Evolutionary conservation across 92 coral and sea anemone genomes (phyloP).

Genomic region (Galaxea fascicularis): DNA sequence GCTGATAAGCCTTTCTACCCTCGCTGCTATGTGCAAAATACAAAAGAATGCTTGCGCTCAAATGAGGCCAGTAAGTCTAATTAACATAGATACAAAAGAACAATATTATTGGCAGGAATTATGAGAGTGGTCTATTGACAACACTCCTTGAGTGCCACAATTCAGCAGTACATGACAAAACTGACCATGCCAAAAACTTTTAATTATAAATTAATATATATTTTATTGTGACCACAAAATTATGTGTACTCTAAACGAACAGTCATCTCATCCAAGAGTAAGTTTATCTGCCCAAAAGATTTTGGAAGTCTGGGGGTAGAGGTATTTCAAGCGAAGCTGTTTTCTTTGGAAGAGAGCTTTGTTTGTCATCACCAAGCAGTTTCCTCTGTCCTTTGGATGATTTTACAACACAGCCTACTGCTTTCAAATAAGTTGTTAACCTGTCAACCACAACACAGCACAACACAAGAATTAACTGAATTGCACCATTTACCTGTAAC

Average conservation of each 20-base stretch:
- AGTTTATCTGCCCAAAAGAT: not conserved
- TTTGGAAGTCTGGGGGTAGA: conserved; percentile 82
- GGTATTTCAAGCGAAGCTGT: conserved; percentile 83
- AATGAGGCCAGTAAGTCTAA: too few relatives aligned
- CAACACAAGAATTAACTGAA: not conserved
- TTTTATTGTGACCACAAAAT: too few relatives aligned
- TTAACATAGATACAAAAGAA: too few relatives aligned
- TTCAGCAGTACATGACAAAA: too few relatives aligned
- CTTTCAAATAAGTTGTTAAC: conserved; percentile 68
- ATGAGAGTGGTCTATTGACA: too few relatives aligned
- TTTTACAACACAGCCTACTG: conserved; percentile 82
- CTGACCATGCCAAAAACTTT: too few relatives aligned
- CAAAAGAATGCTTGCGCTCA: too few relatives aligned
- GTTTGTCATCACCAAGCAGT: conserved; percentile 56
- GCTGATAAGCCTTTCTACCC: too few relatives aligned
- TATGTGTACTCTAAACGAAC: not conserved
- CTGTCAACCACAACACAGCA: conserved; percentile 58
- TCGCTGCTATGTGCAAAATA: too few relatives aligned
- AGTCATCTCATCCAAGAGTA: not conserved
- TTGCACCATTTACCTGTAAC: not conserved
- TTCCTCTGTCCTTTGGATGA: conserved; percentile 73
- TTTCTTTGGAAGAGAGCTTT: conserved; percentile 30
- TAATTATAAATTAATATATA: too few relatives aligned
- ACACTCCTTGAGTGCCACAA: too few relatives aligned
- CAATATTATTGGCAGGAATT: too few relatives aligned